phyloP scores from a whole-genome alignment of 2,113 vertebrate species.

The Carassius carassius region DNA sequence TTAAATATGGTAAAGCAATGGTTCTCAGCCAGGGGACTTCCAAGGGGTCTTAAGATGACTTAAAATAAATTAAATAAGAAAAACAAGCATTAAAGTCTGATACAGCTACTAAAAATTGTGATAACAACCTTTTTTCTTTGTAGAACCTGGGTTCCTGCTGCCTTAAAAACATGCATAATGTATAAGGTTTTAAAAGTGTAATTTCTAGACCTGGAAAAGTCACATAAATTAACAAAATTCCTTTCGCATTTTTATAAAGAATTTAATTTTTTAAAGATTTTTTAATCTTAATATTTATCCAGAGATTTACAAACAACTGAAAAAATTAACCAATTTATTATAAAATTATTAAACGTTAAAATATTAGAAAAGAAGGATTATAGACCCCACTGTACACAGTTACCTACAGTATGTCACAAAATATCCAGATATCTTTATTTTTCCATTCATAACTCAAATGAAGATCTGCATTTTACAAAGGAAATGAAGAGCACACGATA shows the following conservation, averaged over 20 bases:
- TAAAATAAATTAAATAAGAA: background rate
- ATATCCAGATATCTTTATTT: background rate
- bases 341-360: background rate
- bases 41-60: background rate
- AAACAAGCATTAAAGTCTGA: background rate
- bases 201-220: background rate
- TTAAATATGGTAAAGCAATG: background rate
- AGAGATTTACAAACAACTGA: background rate
- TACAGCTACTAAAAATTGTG: no score
- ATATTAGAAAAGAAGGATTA: background rate
- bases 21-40: background rate
- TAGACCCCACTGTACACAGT: background rate
- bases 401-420: background rate
- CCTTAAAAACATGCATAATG: no score
- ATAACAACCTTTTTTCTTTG: no score
- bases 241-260: background rate
- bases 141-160: no score
- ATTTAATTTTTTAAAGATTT: background rate
- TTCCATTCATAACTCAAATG: background rate
- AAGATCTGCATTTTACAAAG: background rate
- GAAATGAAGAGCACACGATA: slow-evolving; percentile 45
- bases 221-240: background rate
- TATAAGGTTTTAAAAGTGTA: no score
- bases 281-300: background rate
- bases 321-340: background rate